Evolutionary conservation across 2,888 invertebrate genomes (phyloP).

Genomic region (Microctonus brassicae): DNA sequence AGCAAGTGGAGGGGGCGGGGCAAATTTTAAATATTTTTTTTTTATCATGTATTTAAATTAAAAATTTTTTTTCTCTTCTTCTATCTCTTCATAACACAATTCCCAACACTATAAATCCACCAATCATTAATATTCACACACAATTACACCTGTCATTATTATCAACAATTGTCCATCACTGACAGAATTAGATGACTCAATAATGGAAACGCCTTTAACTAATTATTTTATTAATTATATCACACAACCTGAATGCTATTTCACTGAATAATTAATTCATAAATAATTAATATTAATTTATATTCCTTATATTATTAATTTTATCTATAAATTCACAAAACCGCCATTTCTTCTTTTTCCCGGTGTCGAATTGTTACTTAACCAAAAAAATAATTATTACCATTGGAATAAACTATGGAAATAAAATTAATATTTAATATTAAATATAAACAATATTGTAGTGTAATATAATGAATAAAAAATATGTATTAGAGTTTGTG

Average conservation of each 20-base stretch:
- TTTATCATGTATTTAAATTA: background rate
- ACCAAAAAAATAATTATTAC: background rate
- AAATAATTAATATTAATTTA: constrained; percentile 2
- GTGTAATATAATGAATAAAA: background rate
- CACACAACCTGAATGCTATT: constrained; percentile 20
- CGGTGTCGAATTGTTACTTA: background rate
- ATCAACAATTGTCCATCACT: background rate
- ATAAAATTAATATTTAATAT: too few relatives aligned
- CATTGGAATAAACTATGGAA: background rate
- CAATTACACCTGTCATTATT: background rate
- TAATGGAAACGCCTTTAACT: constrained; percentile 37
- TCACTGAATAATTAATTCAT: background rate
- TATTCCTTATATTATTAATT: constrained; percentile 5
- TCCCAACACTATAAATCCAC: too few relatives aligned
- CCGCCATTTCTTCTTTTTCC: background rate
- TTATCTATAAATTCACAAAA: background rate
- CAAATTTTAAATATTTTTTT: background rate
- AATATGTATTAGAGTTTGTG: background rate
- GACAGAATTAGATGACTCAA: constrained; percentile 25
- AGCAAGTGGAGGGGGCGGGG: background rate
- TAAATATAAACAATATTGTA: too few relatives aligned
- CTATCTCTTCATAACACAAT: background rate
- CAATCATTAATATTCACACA: background rate
- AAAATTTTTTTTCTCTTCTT: background rate
- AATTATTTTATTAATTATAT: too few relatives aligned